These are phyloP conservation scores for Phylloscopus whistleri DNA, from an alignment of 2,113 vertebrate genomes.

Conservation along the genomic window DNA sequence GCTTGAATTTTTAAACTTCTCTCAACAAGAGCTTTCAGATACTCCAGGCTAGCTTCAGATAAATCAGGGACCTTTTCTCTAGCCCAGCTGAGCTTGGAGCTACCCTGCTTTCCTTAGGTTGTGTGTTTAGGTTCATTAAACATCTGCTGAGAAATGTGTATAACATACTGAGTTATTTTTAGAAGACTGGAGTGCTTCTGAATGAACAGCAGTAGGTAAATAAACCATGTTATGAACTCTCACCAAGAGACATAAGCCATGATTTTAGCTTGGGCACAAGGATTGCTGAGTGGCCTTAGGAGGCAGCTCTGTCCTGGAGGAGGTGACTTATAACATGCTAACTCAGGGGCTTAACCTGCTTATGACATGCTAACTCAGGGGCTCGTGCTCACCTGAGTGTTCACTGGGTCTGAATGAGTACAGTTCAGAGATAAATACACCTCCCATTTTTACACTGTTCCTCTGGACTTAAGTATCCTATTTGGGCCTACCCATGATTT, in stretches of 20 bases:
- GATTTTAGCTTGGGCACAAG: background rate
- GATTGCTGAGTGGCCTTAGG: background rate
- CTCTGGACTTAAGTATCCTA: background rate
- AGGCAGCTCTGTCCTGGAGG: background rate
- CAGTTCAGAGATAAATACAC: background rate
- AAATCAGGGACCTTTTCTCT: background rate
- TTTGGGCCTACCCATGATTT: background rate
- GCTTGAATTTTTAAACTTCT: background rate
- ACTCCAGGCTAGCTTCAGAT: background rate
- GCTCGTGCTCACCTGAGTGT: fast-evolving
- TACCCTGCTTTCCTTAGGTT: background rate
- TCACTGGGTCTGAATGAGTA: background rate
- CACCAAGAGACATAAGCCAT: background rate
- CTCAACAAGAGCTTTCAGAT: background rate
- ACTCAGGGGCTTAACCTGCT: no score
- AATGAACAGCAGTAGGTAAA: background rate
- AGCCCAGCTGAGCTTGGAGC: background rate
- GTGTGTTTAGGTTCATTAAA: background rate
- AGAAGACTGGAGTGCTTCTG: background rate
- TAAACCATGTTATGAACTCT: background rate
- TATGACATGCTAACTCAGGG: fast-evolving
- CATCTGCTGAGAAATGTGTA: background rate
- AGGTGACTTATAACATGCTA: fast-evolving
- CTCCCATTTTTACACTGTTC: background rate
- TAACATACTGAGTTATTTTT: background rate